Percentiles rank a stretch among this genome's conserved stretches.
phyloP scores from a whole-genome alignment of 2,113 vertebrate species.

The Nycticebus coucang region DNA sequence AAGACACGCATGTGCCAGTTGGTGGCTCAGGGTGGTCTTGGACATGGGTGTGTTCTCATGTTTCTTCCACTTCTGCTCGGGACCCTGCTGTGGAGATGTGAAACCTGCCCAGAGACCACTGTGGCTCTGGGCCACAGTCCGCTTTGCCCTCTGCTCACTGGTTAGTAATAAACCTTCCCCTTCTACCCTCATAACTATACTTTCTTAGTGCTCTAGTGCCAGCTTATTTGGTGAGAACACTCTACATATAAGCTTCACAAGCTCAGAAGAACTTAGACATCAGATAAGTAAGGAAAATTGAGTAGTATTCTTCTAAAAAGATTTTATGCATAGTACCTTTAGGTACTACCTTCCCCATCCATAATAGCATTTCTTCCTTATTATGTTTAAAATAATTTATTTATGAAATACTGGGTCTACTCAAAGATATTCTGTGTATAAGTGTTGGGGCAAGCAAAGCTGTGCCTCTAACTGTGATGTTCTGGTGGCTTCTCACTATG shows the following conservation, averaged over 20 bases:
- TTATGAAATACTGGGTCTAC: not conserved
- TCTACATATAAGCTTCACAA: not conserved
- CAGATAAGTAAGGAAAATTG: not conserved
- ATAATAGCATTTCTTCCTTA: not conserved
- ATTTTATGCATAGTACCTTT: not conserved
- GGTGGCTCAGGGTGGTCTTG: not conserved
- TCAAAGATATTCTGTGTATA: not conserved
- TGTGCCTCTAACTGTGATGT: not conserved
- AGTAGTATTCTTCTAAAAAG: not conserved
- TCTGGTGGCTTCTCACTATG: not conserved
- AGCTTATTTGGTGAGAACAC: not conserved
- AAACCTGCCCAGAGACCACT: not conserved
- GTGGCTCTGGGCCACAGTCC: not conserved
- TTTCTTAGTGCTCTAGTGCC: not conserved
- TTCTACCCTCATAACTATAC: rapidly evolving
- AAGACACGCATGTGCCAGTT: rapidly evolving
- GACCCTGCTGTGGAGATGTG: not conserved
- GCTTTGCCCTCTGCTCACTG: not conserved
- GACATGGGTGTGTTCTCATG: not conserved
- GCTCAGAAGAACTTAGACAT: not conserved
- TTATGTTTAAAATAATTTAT: not conserved
- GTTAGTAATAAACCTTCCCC: not conserved
- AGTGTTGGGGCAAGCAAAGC: not conserved
- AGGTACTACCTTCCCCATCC: not conserved
- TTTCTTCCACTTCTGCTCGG: not conserved